Evolutionary conservation across 2,888 invertebrate species (phyloP), one percentile per base, ranked within the genome.

Genomic region (Dugesia japonica): DNA sequence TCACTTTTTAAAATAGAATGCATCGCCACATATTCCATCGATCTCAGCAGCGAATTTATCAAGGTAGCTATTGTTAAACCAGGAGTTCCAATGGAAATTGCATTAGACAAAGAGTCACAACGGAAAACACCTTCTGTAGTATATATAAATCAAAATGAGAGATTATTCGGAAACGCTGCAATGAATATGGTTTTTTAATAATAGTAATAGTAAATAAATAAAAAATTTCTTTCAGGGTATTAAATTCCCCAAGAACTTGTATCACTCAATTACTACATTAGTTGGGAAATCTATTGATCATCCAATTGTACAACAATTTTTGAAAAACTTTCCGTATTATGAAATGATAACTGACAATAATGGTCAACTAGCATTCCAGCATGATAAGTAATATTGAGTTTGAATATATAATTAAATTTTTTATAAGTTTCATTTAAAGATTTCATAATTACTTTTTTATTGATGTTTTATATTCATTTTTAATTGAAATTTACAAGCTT

Each of bases 1-100:
- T 31, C 4, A 31, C 31, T 13, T 13, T n/a, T n/a, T 31, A 31
- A 13, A 31, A 4, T 31, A 56, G 56, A 56, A 56, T 56, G 56
- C n/a, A 56, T 56, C n/a, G 56, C 56, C 7, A 56, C 56, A 4
- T 56, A 56, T 23, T 56, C 97, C 78, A 89, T 99, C 77, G 98
- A 99, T 87, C 88, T 97, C 80, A 98, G 98, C 31, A 90, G 90
- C 79, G 95, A 99, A 88, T 98, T 92, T 90, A 91, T 97, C 90
- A 99, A 99, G 87, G 87, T 89, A 79, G 89, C 88, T 28, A 88
- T 89, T 80, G 89, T 89, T 17, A 82, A 89, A 86, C 97, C 98
- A 76, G 98, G 98, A 79, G 92, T 97, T 33, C 97, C 98, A 0
- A 98, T 99, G 98, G 98, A 99, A 87, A 95, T 98, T 79, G 97